phyloP scores from a whole-genome alignment of 2,888 invertebrate genomes.

The Glaucopsyche alexis region DNA sequence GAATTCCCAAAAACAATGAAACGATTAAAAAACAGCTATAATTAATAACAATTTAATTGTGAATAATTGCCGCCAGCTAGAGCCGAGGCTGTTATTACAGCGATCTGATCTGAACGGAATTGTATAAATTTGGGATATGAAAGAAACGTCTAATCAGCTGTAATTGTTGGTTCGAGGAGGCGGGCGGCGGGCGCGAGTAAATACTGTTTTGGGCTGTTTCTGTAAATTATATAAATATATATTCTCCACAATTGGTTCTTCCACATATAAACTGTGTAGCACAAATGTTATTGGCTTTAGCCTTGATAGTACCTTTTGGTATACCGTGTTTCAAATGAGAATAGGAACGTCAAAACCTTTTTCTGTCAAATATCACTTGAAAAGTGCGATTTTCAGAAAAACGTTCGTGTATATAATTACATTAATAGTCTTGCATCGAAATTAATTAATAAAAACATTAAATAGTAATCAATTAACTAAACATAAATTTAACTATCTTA shows the following conservation, averaged over 20 bases:
- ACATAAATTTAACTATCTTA: too few relatives aligned
- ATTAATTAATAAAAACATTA: too few relatives aligned
- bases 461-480: too few relatives aligned
- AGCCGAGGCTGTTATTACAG: constrained; percentile 60
- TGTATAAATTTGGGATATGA: constrained; percentile 67
- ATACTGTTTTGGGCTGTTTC: constrained; percentile 38
- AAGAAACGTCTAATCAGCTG: constrained; percentile 67
- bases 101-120: constrained; percentile 66
- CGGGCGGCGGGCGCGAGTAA: constrained; percentile 37
- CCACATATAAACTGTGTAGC: neutral
- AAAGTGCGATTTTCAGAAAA: too few relatives aligned
- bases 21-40: constrained; percentile 53
- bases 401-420: too few relatives aligned
- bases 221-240: constrained; percentile 29
- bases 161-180: constrained; percentile 54
- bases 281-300: too few relatives aligned
- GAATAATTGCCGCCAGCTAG: constrained; percentile 52
- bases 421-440: too few relatives aligned
- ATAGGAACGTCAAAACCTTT: too few relatives aligned
- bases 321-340: too few relatives aligned
- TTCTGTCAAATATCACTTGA: too few relatives aligned
- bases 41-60: constrained; percentile 66
- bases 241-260: neutral
- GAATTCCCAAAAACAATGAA: constrained; percentile 41
- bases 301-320: too few relatives aligned